A percentile compares a stretch with the other conserved stretches of the same genome.
phyloP scores from a whole-genome alignment of 1,140 invertebrate genomes.

The Galleria mellonella region DNA sequence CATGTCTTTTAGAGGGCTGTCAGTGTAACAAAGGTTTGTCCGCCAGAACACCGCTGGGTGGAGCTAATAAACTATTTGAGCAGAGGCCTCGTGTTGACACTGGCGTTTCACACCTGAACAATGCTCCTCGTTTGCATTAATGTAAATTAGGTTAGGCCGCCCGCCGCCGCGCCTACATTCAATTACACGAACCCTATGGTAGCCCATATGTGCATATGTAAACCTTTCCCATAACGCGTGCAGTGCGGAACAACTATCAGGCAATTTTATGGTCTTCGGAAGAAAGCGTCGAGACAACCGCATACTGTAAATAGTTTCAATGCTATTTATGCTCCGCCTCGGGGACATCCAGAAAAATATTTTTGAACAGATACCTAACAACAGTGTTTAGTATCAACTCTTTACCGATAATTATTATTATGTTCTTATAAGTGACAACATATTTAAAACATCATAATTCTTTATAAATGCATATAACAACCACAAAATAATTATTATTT shows the following conservation, averaged over 20 bases:
- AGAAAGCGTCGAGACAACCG: slow-evolving; percentile 10
- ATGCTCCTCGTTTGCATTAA: slow-evolving; percentile 73
- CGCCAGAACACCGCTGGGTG: slow-evolving; percentile 61
- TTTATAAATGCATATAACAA: no score
- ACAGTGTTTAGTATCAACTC: no score
- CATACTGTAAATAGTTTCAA: slow-evolving; percentile 12
- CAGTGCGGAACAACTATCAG: slow-evolving; percentile 44
- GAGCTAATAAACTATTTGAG: slow-evolving; percentile 72
- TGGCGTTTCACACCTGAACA: slow-evolving; percentile 72
- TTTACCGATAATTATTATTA: no score
- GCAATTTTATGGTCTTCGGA: slow-evolving; percentile 29
- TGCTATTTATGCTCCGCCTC: slow-evolving; percentile 3
- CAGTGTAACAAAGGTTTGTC: slow-evolving; percentile 58
- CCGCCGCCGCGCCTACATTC: slow-evolving; percentile 62
- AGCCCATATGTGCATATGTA: slow-evolving; percentile 54
- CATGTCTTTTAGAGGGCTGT: slow-evolving; percentile 56
- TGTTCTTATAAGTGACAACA: no score
- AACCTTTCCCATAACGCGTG: slow-evolving; percentile 47
- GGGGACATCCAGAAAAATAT: slow-evolving; percentile 3
- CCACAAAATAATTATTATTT: no score
- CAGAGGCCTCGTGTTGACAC: slow-evolving; percentile 68
- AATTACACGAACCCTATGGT: slow-evolving; percentile 65
- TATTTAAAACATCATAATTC: no score
- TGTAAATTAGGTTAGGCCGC: slow-evolving; percentile 71
- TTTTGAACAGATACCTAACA: no score